These are phyloP conservation scores for Chelonoidis abingdonii DNA, from an alignment of 2,113 vertebrate genomes.

Conservation along the genomic window DNA sequence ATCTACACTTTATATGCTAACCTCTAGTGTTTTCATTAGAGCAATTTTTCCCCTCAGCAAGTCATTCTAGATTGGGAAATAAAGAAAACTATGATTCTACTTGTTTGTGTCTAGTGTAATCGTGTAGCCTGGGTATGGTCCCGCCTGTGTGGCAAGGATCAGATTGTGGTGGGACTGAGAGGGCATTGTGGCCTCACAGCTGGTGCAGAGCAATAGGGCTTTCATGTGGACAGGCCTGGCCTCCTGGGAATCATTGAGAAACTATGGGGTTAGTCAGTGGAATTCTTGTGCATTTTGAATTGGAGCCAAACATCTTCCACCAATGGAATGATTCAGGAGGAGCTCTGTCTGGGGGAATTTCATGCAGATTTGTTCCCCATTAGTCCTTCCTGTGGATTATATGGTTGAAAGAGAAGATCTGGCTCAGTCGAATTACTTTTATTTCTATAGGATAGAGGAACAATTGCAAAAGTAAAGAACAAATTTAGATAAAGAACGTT, in stretches of 20 bases:
- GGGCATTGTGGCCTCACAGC: not conserved
- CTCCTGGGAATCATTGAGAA: not conserved
- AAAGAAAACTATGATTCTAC: no score
- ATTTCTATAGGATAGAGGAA: not conserved
- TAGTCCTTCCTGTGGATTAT: not conserved
- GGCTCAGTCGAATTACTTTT: not conserved
- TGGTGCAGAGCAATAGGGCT: not conserved
- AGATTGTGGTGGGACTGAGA: not conserved
- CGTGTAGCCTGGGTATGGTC: not conserved
- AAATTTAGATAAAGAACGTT: not conserved
- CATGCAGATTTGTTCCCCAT: not conserved
- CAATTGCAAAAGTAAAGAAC: not conserved
- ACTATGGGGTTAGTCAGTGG: not conserved
- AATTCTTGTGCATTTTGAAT: constrained; percentile 41
- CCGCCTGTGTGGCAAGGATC: not conserved
- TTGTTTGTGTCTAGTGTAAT: no score
- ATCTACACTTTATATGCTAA: no score
- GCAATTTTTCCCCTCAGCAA: no score
- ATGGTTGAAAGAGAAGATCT: not conserved
- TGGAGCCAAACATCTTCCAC: not conserved
- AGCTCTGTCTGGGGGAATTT: constrained; percentile 30
- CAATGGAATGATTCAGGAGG: not conserved
- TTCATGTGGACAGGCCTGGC: not conserved
- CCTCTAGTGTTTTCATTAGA: no score
- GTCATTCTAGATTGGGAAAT: no score